A percentile compares a stretch with the other conserved stretches of the same genome.
phyloP scores from a whole-genome alignment of 2,113 vertebrate genomes.

The Pogona vitticeps region DNA sequence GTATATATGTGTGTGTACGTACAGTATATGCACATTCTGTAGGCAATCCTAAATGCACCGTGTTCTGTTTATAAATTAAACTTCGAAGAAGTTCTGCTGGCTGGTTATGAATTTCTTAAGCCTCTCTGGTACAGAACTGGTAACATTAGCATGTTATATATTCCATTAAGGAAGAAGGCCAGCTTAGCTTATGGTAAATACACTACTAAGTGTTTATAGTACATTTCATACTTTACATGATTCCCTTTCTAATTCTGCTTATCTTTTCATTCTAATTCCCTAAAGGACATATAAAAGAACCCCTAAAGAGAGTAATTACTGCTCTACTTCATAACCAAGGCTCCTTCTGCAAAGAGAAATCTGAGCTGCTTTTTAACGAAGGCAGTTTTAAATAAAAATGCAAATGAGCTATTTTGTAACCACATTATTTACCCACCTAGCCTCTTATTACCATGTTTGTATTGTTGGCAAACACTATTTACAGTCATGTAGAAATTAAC shows the following conservation, averaged over 20 bases:
- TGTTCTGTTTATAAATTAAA: constrained; percentile 13
- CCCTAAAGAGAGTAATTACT: constrained; percentile 90
- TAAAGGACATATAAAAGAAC: constrained; percentile 89
- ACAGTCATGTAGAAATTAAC: constrained; percentile 91
- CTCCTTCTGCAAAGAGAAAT: constrained; percentile 85
- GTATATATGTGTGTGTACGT: not conserved
- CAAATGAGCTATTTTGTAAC: constrained; percentile 99
- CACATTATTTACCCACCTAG: constrained; percentile 97
- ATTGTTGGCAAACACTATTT: constrained; percentile 94
- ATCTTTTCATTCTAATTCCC: constrained; percentile 92
- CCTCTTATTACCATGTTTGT: constrained; percentile 95
- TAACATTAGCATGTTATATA: constrained; percentile 74
- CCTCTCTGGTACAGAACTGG: constrained; percentile 69
- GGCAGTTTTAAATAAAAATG: constrained; percentile 94
- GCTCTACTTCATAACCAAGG: constrained; percentile 88
- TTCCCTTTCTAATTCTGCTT: constrained; percentile 99
- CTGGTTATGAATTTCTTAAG: constrained; percentile 46
- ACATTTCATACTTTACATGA: constrained; percentile 91
- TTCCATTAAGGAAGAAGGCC: constrained; percentile 80
- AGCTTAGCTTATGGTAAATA: constrained; percentile 81
- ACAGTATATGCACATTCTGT: not conserved
- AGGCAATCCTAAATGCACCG: not conserved
- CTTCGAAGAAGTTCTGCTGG: constrained; percentile 53
- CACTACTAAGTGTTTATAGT: constrained; percentile 84
- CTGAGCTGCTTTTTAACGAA: constrained; percentile 88